A percentile compares a stretch with the other conserved stretches of the same genome.
Conservation (phyloP, 2,113 vertebrate genomes). For the Atractosteus spatula region DNA sequence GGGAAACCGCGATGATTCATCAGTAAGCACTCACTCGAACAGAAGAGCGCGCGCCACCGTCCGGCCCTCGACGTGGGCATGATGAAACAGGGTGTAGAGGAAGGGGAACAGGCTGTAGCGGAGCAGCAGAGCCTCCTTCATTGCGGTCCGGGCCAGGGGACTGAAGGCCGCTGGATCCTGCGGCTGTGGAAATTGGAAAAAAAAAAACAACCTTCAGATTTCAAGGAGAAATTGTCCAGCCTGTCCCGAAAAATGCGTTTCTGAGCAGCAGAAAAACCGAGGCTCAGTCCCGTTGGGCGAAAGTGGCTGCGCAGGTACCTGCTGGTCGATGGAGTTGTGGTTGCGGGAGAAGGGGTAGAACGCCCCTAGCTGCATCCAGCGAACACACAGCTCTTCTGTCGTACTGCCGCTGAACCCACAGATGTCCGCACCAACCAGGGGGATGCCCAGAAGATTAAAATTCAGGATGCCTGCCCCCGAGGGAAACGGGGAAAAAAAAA, state of each 20-base stretch:
- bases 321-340: constrained; percentile 67
- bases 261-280: background rate
- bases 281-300: too few species aligned
- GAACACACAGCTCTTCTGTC: constrained; percentile 77
- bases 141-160: constrained; percentile 59
- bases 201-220: constrained; percentile 2
- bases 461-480: constrained; percentile 71
- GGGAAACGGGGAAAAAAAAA: too few species aligned
- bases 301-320: constrained; percentile 42
- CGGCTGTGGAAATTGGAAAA: constrained; percentile 45
- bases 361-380: constrained; percentile 82
- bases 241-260: background rate
- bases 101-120: constrained; percentile 81
- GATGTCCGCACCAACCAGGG: constrained; percentile 76
- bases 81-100: constrained; percentile 86
- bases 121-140: constrained; percentile 74
- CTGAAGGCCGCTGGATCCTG: constrained; percentile 78
- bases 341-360: constrained; percentile 88
- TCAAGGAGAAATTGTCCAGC: too few species aligned
- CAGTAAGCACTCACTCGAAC: constrained; percentile 72
- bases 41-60: constrained; percentile 76
- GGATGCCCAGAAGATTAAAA: constrained; percentile 82
- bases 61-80: constrained; percentile 69
- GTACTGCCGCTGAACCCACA: constrained; percentile 76
- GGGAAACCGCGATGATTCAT: too few species aligned